phyloP scores from a whole-genome alignment of 2,113 vertebrate species.

The Gymnarchus niloticus region DNA sequence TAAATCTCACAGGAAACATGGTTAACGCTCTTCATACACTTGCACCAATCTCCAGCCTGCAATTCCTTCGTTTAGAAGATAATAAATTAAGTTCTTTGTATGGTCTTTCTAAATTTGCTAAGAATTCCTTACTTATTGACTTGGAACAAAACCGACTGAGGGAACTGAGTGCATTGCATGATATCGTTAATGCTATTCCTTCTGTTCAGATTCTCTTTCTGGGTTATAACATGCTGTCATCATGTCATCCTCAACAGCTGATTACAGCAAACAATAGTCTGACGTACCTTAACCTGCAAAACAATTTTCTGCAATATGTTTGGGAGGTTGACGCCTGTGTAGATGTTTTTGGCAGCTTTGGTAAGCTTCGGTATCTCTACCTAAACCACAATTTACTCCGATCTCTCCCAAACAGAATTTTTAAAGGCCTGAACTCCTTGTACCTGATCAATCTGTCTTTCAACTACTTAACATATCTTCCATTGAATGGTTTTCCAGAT shows the following conservation, averaged over 20 bases:
- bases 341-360: slow-evolving; percentile 69
- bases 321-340: slow-evolving; percentile 67
- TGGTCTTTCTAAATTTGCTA: neutral
- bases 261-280: slow-evolving; percentile 49
- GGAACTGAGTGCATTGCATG: slow-evolving; percentile 56
- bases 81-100: slow-evolving; percentile 62
- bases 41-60: slow-evolving; percentile 49
- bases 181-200: slow-evolving; percentile 48
- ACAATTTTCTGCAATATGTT: slow-evolving; percentile 67
- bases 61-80: slow-evolving; percentile 46
- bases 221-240: slow-evolving; percentile 66
- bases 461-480: slow-evolving; percentile 68
- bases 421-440: slow-evolving; percentile 65
- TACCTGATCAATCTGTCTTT: slow-evolving; percentile 62
- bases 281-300: slow-evolving; percentile 65
- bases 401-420: slow-evolving; percentile 67
- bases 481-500: slow-evolving; percentile 58
- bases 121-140: slow-evolving; percentile 46
- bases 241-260: slow-evolving; percentile 39
- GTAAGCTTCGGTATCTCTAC: slow-evolving; percentile 54
- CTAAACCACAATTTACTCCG: slow-evolving; percentile 68
- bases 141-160: slow-evolving; percentile 65
- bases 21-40: slow-evolving; percentile 54
- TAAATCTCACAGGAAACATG: slow-evolving; percentile 74
- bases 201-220: slow-evolving; percentile 51